Base-by-base conservation (phyloP, 2,113 vertebrate species). In the Pterophyllum scalare region DNA sequence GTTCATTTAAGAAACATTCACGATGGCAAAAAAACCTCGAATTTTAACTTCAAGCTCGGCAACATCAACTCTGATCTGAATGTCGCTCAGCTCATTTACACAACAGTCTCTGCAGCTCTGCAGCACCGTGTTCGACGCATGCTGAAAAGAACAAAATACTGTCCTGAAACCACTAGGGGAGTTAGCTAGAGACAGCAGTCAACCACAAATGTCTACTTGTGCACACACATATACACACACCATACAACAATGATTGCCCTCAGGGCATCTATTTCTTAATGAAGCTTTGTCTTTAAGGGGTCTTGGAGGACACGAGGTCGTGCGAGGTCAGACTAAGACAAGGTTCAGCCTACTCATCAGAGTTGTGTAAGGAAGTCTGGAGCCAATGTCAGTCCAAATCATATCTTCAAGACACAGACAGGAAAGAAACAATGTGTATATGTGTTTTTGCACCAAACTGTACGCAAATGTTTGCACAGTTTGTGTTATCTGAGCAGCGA, bases 321-420 rank as follows among this genome's bases (percentile, higher is more conserved):
- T 28, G 5, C 24, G 11, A 65, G 88, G 91, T 94, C 88, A 90
- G 85, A 65, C 88, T 31, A 56, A 91, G 88, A 90, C 91, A 87
- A 91, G 91, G 90, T 8, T 94, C 89, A 93, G 82, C 84, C 89
- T 79, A 84, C 90, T 93, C 92, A 91, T 94, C 91, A 92, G 81
- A 89, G 80, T 35, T 86, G 84, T 88, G 89, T 85, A 70, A 90
- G 92, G 92, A 94, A 94, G 92, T 94, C 92, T 95, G 93, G 93
- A 93, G 94, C 91, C 93, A 91, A 76, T 84, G 94, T 93, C 91
- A 87, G 79, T 82, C 76, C 76, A 86, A 92, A 94, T 93, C 91
- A 93, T 91, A 94, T 93, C 92, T 90, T 81, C 83, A 77, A 77
- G 89, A 94, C 38, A 14, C 79, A 89, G 90, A 84, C 91, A 91